These are phyloP conservation scores for Trachelus troglodyta DNA, from an alignment of 2,888 invertebrate species.

Conservation along the genomic window DNA sequence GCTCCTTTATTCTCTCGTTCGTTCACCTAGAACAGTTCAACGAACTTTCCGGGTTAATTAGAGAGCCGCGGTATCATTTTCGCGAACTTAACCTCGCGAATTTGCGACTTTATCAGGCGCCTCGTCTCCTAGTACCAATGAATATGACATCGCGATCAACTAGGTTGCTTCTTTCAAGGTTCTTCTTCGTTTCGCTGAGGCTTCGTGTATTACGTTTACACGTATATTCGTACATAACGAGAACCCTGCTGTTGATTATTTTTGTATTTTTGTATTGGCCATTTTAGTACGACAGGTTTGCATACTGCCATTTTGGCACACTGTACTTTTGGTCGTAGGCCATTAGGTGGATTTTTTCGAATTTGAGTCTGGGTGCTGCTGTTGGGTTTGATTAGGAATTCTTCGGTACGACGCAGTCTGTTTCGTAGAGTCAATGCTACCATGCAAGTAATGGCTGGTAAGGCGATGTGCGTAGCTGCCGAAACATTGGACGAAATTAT, in stretches of 20 bases:
- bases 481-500: background rate
- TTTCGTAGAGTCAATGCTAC: background rate
- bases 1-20: background rate
- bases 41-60: background rate
- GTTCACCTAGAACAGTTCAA: background rate
- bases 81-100: background rate
- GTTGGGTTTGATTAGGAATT: background rate
- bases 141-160: background rate
- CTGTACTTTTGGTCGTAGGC: background rate
- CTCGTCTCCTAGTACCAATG: background rate
- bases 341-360: background rate
- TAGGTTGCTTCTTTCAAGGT: background rate
- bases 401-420: background rate
- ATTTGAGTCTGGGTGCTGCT: background rate
- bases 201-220: background rate
- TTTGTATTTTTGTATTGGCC: background rate
- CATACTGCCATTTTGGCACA: background rate
- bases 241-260: background rate
- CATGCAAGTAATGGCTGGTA: background rate
- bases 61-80: background rate
- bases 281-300: background rate
- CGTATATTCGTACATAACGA: background rate
- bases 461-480: background rate
- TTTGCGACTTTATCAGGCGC: background rate
- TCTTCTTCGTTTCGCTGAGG: background rate